Evolutionary conservation across 2,888 invertebrate genomes (phyloP), one percentile per base, ranked within the genome.

Genomic region (Oasisia sp.): DNA sequence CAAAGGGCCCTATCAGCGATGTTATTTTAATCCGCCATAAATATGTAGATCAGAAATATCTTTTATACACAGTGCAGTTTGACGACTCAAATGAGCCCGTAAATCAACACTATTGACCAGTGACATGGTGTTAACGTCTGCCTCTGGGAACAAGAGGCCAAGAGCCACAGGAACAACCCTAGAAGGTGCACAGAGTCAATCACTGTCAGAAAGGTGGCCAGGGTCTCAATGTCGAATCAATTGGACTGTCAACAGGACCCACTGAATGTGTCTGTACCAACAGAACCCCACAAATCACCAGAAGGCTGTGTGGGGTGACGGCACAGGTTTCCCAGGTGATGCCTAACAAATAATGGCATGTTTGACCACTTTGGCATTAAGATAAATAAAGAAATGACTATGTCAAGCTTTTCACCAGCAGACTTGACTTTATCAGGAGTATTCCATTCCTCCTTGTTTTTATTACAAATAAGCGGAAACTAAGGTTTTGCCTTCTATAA

Each of bases 21-120:
- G 74, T 74, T 74, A 74, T 74, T 74, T 74, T 74, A 74, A 74
- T 74, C 74, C 27, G 7, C 74, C 74, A 74, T 74, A 74, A 74
- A 74, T 74, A 74, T 74, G 74, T 19, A 74, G 74, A 74, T 74
- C 74, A 74, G 19, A 74, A 74, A 74, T 74, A n/a, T 74, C 74
- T n/a, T 74, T 74, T 74, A 74, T 74, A 74, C n/a, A 74, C 50
- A 1, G 14, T 19, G 27, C 74, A 19, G 74, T 74, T 74, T n/a
- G 74, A 74, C 1, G 5, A 27, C n/a, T 27, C 74, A n/a, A 74
- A 74, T 74, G 74, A 74, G 74, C 27, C 74, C 27, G 74, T 74
- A 74, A 74, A 74, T 74, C n/a, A 27, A 0, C 7, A 7, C 27
- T 74, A 74, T 27, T 74, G 74, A 74, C 74, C 3, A n/a, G 27